Conservation (phyloP, 2,113 vertebrate species). For the Percopsis transmontana region DNA sequence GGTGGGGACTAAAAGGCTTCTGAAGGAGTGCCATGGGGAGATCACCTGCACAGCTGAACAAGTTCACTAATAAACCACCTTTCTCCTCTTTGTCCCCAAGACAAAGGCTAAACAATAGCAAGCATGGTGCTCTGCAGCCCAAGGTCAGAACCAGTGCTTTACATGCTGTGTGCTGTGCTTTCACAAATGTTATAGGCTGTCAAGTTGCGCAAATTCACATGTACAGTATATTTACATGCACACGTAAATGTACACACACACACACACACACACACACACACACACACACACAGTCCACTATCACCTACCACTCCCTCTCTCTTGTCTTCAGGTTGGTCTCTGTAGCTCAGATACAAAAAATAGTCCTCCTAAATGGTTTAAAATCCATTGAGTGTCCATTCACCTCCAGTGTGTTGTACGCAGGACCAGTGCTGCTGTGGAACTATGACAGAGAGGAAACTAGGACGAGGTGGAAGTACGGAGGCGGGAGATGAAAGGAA, state of each 20-base stretch:
- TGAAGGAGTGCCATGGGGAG: background rate
- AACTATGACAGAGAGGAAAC: slow-evolving; percentile 28
- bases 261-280: background rate
- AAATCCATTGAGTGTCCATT: slow-evolving; percentile 9
- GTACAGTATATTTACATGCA: background rate
- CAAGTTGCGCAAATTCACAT: background rate
- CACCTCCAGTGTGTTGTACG: background rate
- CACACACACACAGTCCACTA: background rate
- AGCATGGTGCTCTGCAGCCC: slow-evolving; percentile 2
- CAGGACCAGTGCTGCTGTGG: slow-evolving; percentile 16
- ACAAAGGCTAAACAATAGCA: slow-evolving; percentile 10
- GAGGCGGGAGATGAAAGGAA: slow-evolving; percentile 1
- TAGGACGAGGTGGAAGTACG: slow-evolving; percentile 8
- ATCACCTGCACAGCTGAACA: background rate
- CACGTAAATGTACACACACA: slow-evolving; percentile 1
- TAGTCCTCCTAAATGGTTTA: background rate
- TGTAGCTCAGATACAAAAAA: slow-evolving; percentile 9
- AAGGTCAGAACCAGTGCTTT: background rate
- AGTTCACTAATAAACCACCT: slow-evolving; percentile 7
- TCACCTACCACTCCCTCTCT: slow-evolving; percentile 42
- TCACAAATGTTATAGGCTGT: background rate
- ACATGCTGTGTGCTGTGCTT: background rate
- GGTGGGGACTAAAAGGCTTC: background rate
- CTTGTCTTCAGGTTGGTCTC: background rate
- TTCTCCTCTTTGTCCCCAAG: slow-evolving; percentile 6